Conservation (phyloP, 2,888 invertebrate genomes). For the Fissipunctia ypsillon region DNA sequence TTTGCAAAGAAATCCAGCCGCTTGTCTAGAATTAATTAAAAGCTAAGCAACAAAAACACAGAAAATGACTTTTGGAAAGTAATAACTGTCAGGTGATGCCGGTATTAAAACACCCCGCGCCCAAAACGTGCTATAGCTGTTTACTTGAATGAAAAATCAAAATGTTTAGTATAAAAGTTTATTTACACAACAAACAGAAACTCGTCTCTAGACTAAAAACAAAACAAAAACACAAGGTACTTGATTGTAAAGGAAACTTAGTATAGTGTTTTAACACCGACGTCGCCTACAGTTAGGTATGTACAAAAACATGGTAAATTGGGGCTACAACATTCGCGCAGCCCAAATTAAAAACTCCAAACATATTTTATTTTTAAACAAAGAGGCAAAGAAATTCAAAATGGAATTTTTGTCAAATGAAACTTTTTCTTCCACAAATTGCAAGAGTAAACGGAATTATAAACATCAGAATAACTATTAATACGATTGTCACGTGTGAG, state of each 20-base stretch:
- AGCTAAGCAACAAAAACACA: constrained; percentile 13
- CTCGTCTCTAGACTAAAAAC: constrained; percentile 62
- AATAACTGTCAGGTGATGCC: constrained; percentile 82
- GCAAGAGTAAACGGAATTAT: constrained; percentile 22
- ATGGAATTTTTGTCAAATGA: constrained; percentile 47
- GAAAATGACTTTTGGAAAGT: background rate
- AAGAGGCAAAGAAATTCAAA: constrained; percentile 44
- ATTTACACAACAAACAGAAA: constrained; percentile 75
- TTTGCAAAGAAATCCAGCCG: background rate
- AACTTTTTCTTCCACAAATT: constrained; percentile 35
- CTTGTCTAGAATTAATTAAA: constrained; percentile 7
- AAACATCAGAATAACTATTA: background rate
- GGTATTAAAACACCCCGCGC: constrained; percentile 82
- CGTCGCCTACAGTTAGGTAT: constrained; percentile 74
- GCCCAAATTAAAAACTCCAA: constrained; percentile 57
- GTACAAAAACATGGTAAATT: constrained; percentile 48
- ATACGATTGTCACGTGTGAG: background rate
- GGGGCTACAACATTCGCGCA: constrained; percentile 31
- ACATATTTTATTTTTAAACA: constrained; percentile 60
- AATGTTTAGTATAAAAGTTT: constrained; percentile 72
- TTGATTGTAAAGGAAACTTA: constrained; percentile 62
- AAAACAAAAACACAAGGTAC: constrained; percentile 70
- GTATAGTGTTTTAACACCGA: constrained; percentile 86
- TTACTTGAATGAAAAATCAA: constrained; percentile 68
- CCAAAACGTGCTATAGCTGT: constrained; percentile 24